phyloP scores from a whole-genome alignment of 2,888 invertebrate species.

The Apodemia zela region DNA sequence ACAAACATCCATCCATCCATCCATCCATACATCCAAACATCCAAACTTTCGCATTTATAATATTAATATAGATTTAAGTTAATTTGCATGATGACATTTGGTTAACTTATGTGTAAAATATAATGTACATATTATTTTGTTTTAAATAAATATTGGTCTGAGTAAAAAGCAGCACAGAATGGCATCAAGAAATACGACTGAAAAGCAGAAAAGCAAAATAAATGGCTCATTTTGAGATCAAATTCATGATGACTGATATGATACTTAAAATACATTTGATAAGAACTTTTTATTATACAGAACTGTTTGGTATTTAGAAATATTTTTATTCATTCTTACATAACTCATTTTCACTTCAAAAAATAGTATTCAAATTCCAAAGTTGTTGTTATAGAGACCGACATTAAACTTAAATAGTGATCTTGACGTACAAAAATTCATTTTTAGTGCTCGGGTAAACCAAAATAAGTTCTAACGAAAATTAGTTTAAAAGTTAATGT shows the following conservation, averaged over 20 bases:
- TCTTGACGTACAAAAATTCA: no score
- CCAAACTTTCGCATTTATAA: no score
- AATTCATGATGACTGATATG: slow-evolving; percentile 43
- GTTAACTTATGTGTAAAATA: no score
- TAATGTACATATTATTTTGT: no score
- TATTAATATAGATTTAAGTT: no score
- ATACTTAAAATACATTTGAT: slow-evolving; percentile 16
- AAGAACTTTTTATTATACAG: slow-evolving; percentile 32
- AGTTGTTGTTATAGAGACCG: not conserved
- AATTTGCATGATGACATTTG: no score
- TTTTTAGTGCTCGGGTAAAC: no score
- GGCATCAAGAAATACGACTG: slow-evolving; percentile 25
- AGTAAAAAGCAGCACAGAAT: not conserved
- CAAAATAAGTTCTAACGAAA: no score
- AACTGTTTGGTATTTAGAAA: slow-evolving; percentile 39
- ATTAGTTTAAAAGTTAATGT: no score
- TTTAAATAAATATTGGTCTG: not conserved
- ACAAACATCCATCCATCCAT: no score
- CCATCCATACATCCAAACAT: no score
- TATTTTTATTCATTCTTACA: slow-evolving; percentile 41
- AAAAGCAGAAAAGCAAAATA: slow-evolving; percentile 51
- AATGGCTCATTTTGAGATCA: slow-evolving; percentile 75
- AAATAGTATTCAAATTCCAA: not conserved
- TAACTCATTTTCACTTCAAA: not conserved
- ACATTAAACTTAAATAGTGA: no score